Conservation (phyloP, 92 coral and sea anemone species). For the Metridium senile region DNA sequence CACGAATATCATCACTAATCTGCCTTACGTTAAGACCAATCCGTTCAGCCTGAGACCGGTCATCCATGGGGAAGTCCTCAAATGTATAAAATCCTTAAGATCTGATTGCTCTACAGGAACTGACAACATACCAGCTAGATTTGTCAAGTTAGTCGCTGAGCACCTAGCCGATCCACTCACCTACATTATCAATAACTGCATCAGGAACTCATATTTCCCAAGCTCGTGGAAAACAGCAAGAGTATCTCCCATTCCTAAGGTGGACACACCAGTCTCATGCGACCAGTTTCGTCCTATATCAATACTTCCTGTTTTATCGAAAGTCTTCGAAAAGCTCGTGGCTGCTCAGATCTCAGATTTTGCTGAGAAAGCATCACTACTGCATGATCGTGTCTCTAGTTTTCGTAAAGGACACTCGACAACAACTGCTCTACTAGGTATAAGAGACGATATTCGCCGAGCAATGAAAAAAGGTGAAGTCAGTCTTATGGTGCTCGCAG, state of each 20-base stretch:
- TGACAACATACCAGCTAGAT: constrained; percentile 14
- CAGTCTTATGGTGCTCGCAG: constrained; percentile 8
- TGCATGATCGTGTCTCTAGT: constrained; percentile 31
- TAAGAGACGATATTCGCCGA: constrained; percentile 26
- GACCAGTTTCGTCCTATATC: constrained; percentile 40
- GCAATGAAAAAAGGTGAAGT: constrained; percentile 43
- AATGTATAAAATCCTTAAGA: constrained; percentile 15
- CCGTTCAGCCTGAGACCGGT: not conserved
- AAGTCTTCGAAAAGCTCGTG: constrained; percentile 42
- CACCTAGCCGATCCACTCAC: constrained; percentile 51
- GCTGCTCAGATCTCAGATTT: constrained; percentile 27
- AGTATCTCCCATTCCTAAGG: constrained; percentile 50
- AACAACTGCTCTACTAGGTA: constrained; percentile 31
- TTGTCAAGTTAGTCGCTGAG: constrained; percentile 40
- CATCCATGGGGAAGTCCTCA: constrained; percentile 22
- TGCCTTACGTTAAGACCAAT: no score
- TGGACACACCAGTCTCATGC: constrained; percentile 16
- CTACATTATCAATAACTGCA: constrained; percentile 37
- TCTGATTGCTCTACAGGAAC: constrained; percentile 49
- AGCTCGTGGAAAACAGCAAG: constrained; percentile 39
- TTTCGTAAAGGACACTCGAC: constrained; percentile 53
- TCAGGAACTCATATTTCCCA: not conserved
- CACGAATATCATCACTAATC: not conserved
- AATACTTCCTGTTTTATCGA: constrained; percentile 49
- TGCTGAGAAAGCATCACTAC: constrained; percentile 8